Conservation (phyloP, 1,140 invertebrate genomes). For the Cylas formicarius region DNA sequence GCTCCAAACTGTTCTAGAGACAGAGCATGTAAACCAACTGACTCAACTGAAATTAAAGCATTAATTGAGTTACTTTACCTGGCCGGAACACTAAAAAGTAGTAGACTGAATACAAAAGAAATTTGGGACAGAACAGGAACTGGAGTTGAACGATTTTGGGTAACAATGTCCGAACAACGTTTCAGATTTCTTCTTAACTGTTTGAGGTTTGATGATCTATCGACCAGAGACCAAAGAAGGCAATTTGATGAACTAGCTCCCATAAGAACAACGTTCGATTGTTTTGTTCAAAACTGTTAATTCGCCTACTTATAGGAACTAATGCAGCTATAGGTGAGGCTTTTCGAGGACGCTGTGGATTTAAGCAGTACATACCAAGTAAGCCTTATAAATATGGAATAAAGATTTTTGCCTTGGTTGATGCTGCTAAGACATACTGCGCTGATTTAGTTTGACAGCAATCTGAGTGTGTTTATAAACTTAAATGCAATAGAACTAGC, state of each 20-base stretch:
- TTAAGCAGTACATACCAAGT: conserved; percentile 40
- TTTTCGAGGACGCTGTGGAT: conserved; percentile 41
- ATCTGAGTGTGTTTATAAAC: too few species aligned
- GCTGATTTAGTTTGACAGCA: too few species aligned
- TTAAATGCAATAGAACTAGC: too few species aligned
- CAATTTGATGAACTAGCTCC: conserved; percentile 34
- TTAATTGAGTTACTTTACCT: conserved; percentile 23
- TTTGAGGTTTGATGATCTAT: conserved; percentile 34
- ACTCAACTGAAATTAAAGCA: conserved; percentile 21
- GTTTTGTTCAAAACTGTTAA: conserved; percentile 36
- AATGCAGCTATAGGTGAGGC: too few species aligned
- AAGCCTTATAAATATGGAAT: conserved; percentile 37
- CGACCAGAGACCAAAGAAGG: conserved; percentile 29
- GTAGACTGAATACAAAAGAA: conserved; percentile 29
- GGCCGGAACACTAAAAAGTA: conserved; percentile 27
- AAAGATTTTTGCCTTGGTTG: conserved; percentile 32
- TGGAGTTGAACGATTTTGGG: conserved; percentile 27
- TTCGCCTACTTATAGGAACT: too few species aligned
- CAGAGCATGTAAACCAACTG: too few species aligned
- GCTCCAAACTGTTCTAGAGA: too few species aligned
- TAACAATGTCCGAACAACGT: conserved; percentile 28
- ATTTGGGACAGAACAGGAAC: conserved; percentile 29
- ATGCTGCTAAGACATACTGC: too few species aligned
- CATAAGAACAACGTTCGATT: conserved; percentile 38
- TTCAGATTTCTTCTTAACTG: conserved; percentile 31